These are phyloP conservation scores for Bradypus variegatus DNA, from an alignment of 2,797 vertebrate species.

Conservation along the genomic window DNA sequence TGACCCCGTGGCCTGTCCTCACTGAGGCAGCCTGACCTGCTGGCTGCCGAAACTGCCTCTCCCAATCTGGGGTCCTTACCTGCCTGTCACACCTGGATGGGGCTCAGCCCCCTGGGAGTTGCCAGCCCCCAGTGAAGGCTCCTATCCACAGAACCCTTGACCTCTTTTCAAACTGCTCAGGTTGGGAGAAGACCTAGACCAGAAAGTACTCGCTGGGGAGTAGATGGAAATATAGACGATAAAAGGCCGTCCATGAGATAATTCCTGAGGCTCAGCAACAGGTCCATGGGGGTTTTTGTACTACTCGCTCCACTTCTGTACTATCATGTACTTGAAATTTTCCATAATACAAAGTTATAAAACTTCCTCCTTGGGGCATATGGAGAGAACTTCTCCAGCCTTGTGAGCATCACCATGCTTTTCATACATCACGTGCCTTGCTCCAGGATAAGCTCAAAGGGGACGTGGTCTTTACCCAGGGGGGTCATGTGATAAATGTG, in stretches of 20 bases:
- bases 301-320: not conserved
- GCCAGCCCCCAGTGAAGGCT: not conserved
- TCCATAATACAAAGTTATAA: not conserved
- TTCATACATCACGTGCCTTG: not conserved
- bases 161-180: not conserved
- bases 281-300: not conserved
- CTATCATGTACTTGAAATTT: not conserved
- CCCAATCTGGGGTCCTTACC: not conserved
- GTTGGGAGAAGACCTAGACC: not conserved
- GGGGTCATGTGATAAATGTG: not conserved
- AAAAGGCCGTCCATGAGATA: not conserved
- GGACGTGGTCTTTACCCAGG: fast-evolving
- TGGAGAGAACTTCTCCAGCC: not conserved
- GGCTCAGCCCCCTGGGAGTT: not conserved
- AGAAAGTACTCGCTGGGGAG: not conserved
- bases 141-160: not conserved
- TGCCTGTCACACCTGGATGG: too few relatives aligned
- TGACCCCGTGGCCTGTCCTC: not conserved
- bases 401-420: not conserved
- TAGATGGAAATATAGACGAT: not conserved
- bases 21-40: too few relatives aligned
- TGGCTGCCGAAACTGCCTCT: not conserved
- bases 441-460: not conserved
- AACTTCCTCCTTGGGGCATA: not conserved
- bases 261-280: not conserved